Evolutionary conservation across 2,113 vertebrate species (phyloP), one percentile per base, ranked within the genome.

Genomic region (Chinchilla lanigera): DNA sequence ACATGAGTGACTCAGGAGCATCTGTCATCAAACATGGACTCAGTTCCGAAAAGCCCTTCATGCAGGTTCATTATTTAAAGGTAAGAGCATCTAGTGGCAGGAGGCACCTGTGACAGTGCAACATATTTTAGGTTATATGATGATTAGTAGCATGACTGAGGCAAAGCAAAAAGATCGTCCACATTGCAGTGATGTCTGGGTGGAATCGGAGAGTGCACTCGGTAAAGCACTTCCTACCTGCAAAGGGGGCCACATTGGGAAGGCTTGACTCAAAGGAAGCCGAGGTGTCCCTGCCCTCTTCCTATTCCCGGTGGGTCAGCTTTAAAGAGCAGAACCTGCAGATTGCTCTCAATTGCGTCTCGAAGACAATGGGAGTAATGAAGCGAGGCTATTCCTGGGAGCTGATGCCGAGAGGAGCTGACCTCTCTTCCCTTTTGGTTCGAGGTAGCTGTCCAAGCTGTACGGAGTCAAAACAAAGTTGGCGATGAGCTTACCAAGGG

Each of bases 31-130:
- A 99, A 98, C 99, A 99, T 19, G 99, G 99, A 86, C 99, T 99
- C 96, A 99, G 99, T 98, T 99, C 99, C 41, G 99, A 99, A 97
- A 99, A 99, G 98, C 96, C 95, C 88, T 99, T 99, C 98, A 99
- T 99, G 99, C 99, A 99, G 93, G 99, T 99, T 86, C 99, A 99
- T 98, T 99, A 99, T 97, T 98, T 99, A 96, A 99, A 99, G 99
- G 99, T 99, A 96, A 98, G 98, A 38, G 0, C 69, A 61, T 17
- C 58, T 50, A 26, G 7, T 80, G 60, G 24, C 89, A 94, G 54
- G 86, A 52, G 35, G 52, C 33, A 47, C 38, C 65, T 35, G 12
- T 38, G 28, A 44, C 0, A 13, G 56, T 44, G 7, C 17, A 50
- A 52, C 19, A 14, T 24, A 61, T 60, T 73, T 80, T 73, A 77